Evolutionary conservation across 2,888 invertebrate species (phyloP).

Genomic region (Lysandra coridon): DNA sequence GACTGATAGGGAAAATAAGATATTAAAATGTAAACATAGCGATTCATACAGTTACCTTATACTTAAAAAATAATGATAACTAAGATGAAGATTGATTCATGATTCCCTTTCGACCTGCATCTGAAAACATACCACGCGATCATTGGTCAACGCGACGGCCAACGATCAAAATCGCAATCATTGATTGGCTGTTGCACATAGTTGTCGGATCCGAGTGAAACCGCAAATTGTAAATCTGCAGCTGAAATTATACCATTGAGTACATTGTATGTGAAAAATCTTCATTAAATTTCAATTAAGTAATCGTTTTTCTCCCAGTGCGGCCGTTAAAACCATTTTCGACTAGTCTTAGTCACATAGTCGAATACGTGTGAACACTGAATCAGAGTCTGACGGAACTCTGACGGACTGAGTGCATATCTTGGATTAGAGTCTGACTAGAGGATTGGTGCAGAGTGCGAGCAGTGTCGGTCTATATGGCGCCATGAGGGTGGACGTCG

Average conservation of each 20-base stretch:
- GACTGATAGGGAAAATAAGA: too few species aligned
- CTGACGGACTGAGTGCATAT: neutral
- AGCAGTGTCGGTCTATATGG: constrained; percentile 45
- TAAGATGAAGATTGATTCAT: neutral
- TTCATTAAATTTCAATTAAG: too few species aligned
- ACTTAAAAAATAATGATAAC: too few species aligned
- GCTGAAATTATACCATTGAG: too few species aligned
- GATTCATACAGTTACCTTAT: too few species aligned
- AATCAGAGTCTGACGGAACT: neutral
- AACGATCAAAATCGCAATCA: neutral
- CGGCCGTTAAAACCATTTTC: neutral
- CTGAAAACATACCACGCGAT: neutral
- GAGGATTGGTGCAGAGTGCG: constrained; percentile 41
- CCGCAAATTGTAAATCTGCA: too few species aligned
- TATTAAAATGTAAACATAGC: too few species aligned
- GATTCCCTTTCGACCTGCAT: neutral
- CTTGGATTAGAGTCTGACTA: constrained; percentile 30
- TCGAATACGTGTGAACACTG: neutral
- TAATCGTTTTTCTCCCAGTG: neutral
- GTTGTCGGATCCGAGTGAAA: too few species aligned
- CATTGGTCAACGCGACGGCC: neutral
- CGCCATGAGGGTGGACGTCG: constrained; percentile 52
- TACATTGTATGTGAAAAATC: too few species aligned
- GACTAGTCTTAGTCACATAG: neutral
- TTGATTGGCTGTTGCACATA: too few species aligned